These are phyloP conservation scores for Lepisosteus osseus DNA, from an alignment of 2,113 vertebrate genomes.

Conservation along the genomic window DNA sequence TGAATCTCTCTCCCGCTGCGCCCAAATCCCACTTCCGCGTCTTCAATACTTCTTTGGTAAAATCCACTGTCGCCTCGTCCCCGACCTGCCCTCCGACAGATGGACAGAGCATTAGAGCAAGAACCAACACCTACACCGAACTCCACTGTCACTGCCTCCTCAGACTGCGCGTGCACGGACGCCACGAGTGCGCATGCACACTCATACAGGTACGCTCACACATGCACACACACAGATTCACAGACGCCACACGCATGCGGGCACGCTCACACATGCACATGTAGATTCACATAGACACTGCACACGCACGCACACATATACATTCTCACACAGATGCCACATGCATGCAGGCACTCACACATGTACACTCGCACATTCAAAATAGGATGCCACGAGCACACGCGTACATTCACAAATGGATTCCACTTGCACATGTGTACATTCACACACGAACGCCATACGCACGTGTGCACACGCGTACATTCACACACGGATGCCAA, in stretches of 20 bases:
- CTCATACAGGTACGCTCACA: neutral
- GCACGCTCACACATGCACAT: conserved; percentile 10
- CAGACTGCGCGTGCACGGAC: neutral
- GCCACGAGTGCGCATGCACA: neutral
- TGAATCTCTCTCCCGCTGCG: conserved; percentile 80
- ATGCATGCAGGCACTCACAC: too few relatives aligned
- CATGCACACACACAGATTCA: neutral
- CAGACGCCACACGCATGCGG: conserved; percentile 21
- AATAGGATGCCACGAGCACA: too few relatives aligned
- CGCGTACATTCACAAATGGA: too few relatives aligned
- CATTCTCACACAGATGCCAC: neutral
- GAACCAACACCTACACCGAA: too few relatives aligned
- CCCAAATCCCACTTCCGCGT: conserved; percentile 76
- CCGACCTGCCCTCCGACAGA: conserved; percentile 58
- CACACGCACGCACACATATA: neutral
- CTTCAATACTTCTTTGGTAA: conserved; percentile 91
- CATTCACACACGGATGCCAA: too few relatives aligned
- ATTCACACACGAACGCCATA: too few relatives aligned
- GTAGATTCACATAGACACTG: conserved; percentile 8
- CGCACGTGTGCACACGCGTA: too few relatives aligned
- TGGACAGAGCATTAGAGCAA: neutral
- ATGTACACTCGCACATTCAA: too few relatives aligned
- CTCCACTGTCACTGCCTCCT: neutral
- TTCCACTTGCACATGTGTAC: neutral
- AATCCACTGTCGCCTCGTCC: conserved; percentile 85